Evolutionary conservation across 1,140 invertebrate genomes (phyloP), one percentile per base, ranked within the genome.

Genomic region (Dendroctonus ponderosae): DNA sequence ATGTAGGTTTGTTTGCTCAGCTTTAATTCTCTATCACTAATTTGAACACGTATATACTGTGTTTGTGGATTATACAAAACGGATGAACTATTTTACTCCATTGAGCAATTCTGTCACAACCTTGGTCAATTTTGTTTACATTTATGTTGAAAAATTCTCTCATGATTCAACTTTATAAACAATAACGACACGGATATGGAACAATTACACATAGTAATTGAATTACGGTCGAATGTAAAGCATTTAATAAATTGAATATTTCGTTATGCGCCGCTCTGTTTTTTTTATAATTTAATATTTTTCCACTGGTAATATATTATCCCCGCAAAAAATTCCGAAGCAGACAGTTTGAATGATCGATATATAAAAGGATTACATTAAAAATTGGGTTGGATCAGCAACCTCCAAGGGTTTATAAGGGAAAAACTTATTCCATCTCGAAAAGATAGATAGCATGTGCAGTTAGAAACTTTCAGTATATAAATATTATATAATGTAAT

Each of bases 241-340:
- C 58, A 39, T 61, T 61, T 62, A 62, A 62, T 62, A 62, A 62
- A 62, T 62, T 62, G 60, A 50, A 41, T 62, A 62, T 62, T 62
- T 50, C 58, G 58, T 61, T 61, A 61, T 42, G 38, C 26, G 37
- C 37, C 11, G 48, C 48, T 39, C 52, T 58, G 38, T 57, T 58
- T 57, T 57, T 63, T 26, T 26, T 63, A 58, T 58, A 57, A 50
- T 57, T 54, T 50, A 49, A 57, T 65, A 57, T 57, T 57, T 65
- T 58, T 50, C 52, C 52, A 65, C 42, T 46, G 61, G 49, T 42
- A 51, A 52, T 58, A 58, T 66, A 40, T 56, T 61, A 67, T 67
- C 40, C 37, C 48, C 49, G 43, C 52, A 39, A 53, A 50, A 59
- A 61, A 53, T 62, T 38, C 43, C 14, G 57, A 67, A 26, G 50